A percentile compares a stretch with the other conserved stretches of the same genome.
These are phyloP conservation scores for Pseudonaja textilis DNA, from an alignment of 2,113 vertebrate genomes.

Conservation along the genomic window DNA sequence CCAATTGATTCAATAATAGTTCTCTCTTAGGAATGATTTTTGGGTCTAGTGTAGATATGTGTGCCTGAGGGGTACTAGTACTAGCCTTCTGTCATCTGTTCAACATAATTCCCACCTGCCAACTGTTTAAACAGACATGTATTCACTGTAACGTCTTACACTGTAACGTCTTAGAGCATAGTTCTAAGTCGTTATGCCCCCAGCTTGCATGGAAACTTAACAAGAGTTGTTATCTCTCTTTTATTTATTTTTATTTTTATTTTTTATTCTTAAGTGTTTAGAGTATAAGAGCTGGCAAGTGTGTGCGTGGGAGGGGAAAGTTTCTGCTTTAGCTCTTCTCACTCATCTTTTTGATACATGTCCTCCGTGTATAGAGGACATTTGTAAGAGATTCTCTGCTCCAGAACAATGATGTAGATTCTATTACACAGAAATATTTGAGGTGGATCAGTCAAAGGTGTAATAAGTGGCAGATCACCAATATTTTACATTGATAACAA, in stretches of 20 bases:
- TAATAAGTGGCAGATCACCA: constrained; percentile 82
- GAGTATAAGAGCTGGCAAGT: constrained; percentile 73
- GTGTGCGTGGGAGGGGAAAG: constrained; percentile 62
- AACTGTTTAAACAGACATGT: neutral
- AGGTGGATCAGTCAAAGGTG: constrained; percentile 86
- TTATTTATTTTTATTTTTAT: too few species aligned
- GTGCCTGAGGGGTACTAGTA: neutral
- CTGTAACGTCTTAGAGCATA: neutral
- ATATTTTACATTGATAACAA: constrained; percentile 84
- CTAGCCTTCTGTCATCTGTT: neutral
- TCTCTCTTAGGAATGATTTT: neutral
- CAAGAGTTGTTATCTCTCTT: too few species aligned
- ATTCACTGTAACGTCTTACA: neutral
- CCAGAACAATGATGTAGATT: constrained; percentile 86
- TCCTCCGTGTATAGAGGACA: constrained; percentile 81
- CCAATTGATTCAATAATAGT: neutral
- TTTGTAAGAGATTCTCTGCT: constrained; percentile 88
- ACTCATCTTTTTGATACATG: constrained; percentile 77
- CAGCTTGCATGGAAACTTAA: neutral
- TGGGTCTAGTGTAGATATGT: neutral
- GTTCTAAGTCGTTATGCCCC: neutral
- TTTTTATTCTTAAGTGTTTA: constrained; percentile 46
- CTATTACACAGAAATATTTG: constrained; percentile 98
- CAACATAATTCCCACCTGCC: neutral
- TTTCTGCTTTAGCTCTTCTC: constrained; percentile 67